These are phyloP conservation scores for Axea sp. DNA, from an alignment of 2,888 invertebrate species.

Conservation along the genomic window DNA sequence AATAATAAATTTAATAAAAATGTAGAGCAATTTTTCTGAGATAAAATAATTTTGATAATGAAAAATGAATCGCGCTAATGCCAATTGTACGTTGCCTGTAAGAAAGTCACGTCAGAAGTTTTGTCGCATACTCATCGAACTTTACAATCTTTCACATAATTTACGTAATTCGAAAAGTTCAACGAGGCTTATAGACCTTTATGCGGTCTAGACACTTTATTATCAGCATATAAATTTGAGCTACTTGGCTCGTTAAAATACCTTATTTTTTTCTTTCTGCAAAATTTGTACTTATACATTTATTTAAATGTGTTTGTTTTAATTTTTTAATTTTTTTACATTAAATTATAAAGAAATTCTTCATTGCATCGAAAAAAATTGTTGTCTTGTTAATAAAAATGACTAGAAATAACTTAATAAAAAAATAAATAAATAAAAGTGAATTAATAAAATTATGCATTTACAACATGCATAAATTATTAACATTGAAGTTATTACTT, in stretches of 20 bases:
- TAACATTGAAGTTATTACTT: too few species aligned
- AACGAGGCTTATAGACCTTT: slow-evolving; percentile 56
- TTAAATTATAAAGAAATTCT: too few species aligned
- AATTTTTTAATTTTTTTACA: too few species aligned
- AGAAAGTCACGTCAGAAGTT: slow-evolving; percentile 48
- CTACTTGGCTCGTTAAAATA: slow-evolving; percentile 36
- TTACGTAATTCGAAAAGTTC: slow-evolving; percentile 59
- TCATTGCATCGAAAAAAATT: too few species aligned
- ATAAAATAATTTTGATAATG: slow-evolving; percentile 3
- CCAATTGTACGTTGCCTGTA: slow-evolving; percentile 18
- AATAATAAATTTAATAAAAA: background rate
- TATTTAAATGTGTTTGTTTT: too few species aligned
- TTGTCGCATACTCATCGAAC: slow-evolving; percentile 45
- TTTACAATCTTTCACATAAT: slow-evolving; percentile 54
- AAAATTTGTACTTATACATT: too few species aligned
- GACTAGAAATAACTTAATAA: too few species aligned
- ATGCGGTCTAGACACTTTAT: slow-evolving; percentile 42
- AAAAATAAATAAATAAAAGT: too few species aligned
- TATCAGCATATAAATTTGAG: slow-evolving; percentile 49
- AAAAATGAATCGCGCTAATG: slow-evolving; percentile 16
- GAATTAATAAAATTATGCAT: too few species aligned
- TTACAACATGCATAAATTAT: too few species aligned
- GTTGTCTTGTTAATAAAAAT: too few species aligned
- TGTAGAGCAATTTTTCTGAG: background rate
- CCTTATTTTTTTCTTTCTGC: slow-evolving; percentile 1